Evolutionary conservation across 92 coral and sea anemone genomes (phyloP).

Genomic region (Blastomussa wellsi): DNA sequence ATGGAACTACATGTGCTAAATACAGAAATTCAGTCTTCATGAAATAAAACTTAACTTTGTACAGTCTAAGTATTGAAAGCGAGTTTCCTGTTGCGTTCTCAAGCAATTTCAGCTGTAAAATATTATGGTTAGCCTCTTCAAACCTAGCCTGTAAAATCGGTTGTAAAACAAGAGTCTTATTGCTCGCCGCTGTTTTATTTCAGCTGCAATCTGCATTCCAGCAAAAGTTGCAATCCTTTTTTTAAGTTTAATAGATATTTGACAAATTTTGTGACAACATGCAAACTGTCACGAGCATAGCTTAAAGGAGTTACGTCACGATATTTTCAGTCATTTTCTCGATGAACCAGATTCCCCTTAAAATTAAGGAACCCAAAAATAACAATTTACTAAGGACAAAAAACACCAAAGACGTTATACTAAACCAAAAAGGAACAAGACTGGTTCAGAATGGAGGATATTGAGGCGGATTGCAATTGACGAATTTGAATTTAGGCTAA

Average conservation of each 20-base stretch:
- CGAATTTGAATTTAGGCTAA: no score
- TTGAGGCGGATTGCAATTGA: no score
- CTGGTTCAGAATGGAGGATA: no score
- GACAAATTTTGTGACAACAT: background rate
- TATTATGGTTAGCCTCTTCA: background rate
- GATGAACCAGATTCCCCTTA: no score
- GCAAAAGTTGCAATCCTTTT: background rate
- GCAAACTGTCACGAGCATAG: background rate
- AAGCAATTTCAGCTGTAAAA: background rate
- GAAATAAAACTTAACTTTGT: background rate
- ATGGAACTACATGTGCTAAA: background rate
- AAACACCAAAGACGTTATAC: no score
- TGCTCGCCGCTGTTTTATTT: background rate
- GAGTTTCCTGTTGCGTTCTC: background rate
- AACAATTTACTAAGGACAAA: no score
- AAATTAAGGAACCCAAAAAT: no score
- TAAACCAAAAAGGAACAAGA: no score
- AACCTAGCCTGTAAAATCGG: background rate
- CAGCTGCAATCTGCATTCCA: background rate
- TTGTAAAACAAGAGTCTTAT: background rate
- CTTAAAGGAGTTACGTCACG: no score
- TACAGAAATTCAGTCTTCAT: background rate
- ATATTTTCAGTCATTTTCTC: no score
- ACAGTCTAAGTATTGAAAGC: background rate
- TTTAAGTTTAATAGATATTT: no score